Conservation (phyloP, 2,797 vertebrate species). For the Calcarius lapponicus region DNA sequence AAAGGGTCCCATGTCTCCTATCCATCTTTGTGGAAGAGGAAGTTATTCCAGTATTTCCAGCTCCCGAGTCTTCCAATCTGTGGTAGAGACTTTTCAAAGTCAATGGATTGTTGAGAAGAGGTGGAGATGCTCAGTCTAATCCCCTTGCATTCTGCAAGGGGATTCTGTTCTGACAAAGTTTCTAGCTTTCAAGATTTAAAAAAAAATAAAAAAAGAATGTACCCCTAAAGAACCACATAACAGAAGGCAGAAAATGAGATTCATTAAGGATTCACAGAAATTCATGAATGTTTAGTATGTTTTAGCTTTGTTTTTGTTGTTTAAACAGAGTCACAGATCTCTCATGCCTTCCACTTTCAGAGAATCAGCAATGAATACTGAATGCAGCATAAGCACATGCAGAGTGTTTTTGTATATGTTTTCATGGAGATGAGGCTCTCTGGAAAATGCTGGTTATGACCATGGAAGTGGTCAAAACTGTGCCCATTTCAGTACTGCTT, state of each 20-base stretch:
- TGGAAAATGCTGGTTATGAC: not conserved
- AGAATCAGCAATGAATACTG: not conserved
- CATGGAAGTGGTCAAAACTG: not conserved
- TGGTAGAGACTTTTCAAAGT: not conserved
- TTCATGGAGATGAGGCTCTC: not conserved
- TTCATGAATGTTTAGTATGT: not conserved
- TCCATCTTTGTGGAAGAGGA: not conserved
- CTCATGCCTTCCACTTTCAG: not conserved
- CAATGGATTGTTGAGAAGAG: not conserved
- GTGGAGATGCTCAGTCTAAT: not conserved
- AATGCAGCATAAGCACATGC: rapidly evolving
- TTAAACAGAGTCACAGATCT: not conserved
- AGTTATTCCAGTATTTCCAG: not conserved
- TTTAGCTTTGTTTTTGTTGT: conserved; percentile 14
- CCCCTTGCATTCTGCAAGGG: not conserved
- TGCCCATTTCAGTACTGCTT: rapidly evolving
- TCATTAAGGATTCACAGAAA: not conserved
- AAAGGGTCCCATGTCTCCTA: not conserved
- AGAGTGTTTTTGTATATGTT: not conserved
- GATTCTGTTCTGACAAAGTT: not conserved
- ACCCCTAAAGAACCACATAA: not conserved
- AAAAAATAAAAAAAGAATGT: not conserved
- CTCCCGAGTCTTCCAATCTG: not conserved
- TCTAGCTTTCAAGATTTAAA: not conserved
- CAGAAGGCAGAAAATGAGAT: not conserved